phyloP scores from a whole-genome alignment of 2,888 invertebrate species.

The Leistus spinibarbis region DNA sequence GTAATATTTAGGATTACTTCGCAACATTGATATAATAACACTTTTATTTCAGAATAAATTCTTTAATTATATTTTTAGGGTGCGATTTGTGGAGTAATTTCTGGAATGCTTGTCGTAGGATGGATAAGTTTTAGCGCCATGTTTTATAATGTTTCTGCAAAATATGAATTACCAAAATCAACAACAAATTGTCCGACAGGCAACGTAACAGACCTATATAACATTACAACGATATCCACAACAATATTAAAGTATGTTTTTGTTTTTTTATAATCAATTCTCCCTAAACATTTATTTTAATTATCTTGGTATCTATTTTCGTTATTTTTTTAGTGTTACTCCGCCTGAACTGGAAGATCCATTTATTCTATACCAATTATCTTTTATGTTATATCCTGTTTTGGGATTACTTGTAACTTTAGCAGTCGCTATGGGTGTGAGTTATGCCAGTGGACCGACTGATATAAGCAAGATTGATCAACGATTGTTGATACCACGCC shows the following conservation, averaged over 20 bases:
- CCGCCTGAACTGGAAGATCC: neutral
- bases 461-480: slow-evolving; percentile 12
- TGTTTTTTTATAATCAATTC: too few species aligned
- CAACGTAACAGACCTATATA: too few species aligned
- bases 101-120: slow-evolving; percentile 2
- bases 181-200: slow-evolving; percentile 14
- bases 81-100: slow-evolving; percentile 9
- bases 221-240: too few species aligned
- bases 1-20: too few species aligned
- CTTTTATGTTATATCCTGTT: slow-evolving; percentile 15
- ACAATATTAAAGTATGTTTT: too few species aligned
- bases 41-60: neutral
- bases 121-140: slow-evolving; percentile 22
- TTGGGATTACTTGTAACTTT: slow-evolving; percentile 8
- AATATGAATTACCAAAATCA: slow-evolving; percentile 11
- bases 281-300: too few species aligned
- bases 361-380: slow-evolving; percentile 21
- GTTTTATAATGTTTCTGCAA: neutral
- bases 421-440: neutral
- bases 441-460: slow-evolving; percentile 12
- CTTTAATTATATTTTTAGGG: slow-evolving; percentile 8
- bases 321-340: neutral
- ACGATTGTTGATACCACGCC: slow-evolving; percentile 6
- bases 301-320: neutral
- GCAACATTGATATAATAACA: neutral